Conservation (phyloP, 2,797 vertebrate genomes). For the Nasua narica region DNA sequence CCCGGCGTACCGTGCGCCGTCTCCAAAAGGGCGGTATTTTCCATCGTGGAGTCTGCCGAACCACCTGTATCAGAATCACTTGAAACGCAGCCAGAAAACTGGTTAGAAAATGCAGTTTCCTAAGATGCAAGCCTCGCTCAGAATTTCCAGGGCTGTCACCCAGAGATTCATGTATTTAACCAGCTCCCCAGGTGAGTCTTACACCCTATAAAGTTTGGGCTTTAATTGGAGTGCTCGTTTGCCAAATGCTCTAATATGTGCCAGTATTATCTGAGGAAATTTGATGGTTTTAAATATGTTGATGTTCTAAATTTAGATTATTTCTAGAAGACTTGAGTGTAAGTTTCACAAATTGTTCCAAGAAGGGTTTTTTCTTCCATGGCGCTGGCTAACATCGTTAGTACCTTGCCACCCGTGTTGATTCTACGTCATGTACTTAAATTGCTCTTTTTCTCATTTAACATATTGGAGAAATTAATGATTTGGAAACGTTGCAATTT, state of each 20-base stretch:
- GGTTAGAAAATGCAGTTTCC: not conserved
- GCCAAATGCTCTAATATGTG: not conserved
- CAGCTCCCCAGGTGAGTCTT: not conserved
- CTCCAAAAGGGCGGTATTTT: not conserved
- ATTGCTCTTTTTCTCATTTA: constrained; percentile 34
- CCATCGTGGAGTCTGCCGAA: not conserved
- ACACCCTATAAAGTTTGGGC: not conserved
- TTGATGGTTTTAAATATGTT: not conserved
- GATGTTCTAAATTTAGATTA: not conserved
- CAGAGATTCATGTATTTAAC: not conserved
- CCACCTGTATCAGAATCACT: not conserved
- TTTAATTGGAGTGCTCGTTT: not conserved
- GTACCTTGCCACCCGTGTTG: not conserved
- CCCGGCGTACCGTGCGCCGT: not conserved
- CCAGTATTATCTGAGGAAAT: not conserved
- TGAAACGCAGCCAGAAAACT: not conserved
- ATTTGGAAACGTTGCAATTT: constrained; percentile 10
- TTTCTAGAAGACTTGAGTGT: not conserved
- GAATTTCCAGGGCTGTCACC: not conserved
- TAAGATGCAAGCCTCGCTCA: not conserved
- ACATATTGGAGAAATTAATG: constrained; percentile 23
- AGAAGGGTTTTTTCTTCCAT: not conserved
- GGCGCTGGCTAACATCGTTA: not conserved
- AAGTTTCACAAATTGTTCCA: not conserved
- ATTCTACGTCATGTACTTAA: not conserved